Percentiles rank a stretch among this genome's conserved stretches.
Conservation (phyloP, 2,797 vertebrate genomes). For the Telmatherina bonti region DNA sequence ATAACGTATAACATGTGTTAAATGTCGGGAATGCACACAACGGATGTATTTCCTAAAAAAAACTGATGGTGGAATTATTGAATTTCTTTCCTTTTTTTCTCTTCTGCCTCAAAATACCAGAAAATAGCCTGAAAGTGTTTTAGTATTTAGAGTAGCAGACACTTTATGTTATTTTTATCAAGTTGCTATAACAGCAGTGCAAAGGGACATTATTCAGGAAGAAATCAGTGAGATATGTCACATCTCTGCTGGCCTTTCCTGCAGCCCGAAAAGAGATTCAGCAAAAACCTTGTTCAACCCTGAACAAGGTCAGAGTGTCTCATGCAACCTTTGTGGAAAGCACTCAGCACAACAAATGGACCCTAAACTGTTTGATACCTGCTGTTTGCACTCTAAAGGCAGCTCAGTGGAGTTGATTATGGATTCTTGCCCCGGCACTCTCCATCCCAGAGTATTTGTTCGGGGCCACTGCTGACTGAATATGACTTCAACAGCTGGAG, state of each 20-base stretch:
- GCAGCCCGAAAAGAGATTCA: slow-evolving; percentile 47
- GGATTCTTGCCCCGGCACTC: slow-evolving; percentile 48
- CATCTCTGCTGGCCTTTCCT: slow-evolving; percentile 22
- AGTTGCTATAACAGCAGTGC: slow-evolving; percentile 19
- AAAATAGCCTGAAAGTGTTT: neutral
- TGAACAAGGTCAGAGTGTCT: slow-evolving; percentile 70
- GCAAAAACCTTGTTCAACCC: slow-evolving; percentile 39
- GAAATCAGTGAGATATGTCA: slow-evolving; percentile 36
- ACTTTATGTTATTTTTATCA: slow-evolving; percentile 7
- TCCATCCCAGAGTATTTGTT: slow-evolving; percentile 61
- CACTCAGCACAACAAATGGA: slow-evolving; percentile 75
- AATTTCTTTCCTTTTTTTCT: no score
- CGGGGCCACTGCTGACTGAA: slow-evolving; percentile 66
- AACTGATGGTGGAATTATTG: neutral
- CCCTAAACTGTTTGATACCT: slow-evolving; percentile 73
- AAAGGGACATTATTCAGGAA: slow-evolving; percentile 29
- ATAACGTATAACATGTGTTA: slow-evolving; percentile 26
- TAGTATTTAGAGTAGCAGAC: neutral
- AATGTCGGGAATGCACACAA: neutral
- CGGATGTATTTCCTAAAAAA: slow-evolving; percentile 4
- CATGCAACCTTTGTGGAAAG: slow-evolving; percentile 62
- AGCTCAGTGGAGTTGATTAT: slow-evolving; percentile 65
- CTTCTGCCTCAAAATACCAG: neutral
- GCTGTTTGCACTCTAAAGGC: slow-evolving; percentile 67
- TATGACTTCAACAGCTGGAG: slow-evolving; percentile 64